Conservation (phyloP, 2,797 vertebrate species). For the Zenarchopterus dispar region DNA sequence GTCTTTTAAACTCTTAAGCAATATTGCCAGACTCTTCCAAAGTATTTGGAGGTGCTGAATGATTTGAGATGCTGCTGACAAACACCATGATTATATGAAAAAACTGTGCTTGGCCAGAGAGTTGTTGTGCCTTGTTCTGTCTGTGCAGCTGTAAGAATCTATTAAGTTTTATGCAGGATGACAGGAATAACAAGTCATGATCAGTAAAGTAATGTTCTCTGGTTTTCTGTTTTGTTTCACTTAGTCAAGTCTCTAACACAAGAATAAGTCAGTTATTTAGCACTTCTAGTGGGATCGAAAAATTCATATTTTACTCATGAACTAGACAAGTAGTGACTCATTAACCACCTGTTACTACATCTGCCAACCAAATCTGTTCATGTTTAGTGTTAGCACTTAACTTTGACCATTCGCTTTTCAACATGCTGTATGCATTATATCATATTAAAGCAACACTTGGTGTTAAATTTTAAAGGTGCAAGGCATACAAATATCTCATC, state of each 20-base stretch:
- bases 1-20: slow-evolving; percentile 46
- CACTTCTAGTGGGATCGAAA: slow-evolving; percentile 44
- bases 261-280: slow-evolving; percentile 48
- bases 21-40: slow-evolving; percentile 21
- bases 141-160: neutral
- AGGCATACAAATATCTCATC: neutral
- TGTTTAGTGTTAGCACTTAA: slow-evolving; percentile 42
- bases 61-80: slow-evolving; percentile 18
- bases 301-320: slow-evolving; percentile 39
- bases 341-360: slow-evolving; percentile 64
- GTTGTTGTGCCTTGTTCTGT: neutral
- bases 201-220: neutral
- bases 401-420: slow-evolving; percentile 14
- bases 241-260: slow-evolving; percentile 28
- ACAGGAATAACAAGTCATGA: slow-evolving; percentile 1
- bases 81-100: slow-evolving; percentile 2
- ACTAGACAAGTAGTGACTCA: slow-evolving; percentile 59
- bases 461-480: neutral
- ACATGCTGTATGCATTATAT: neutral
- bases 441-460: slow-evolving; percentile 8
- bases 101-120: neutral
- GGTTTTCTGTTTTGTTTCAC: slow-evolving; percentile 17
- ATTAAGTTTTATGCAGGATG: slow-evolving; percentile 3
- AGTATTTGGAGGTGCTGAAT: slow-evolving; percentile 9
- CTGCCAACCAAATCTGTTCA: slow-evolving; percentile 65